Conservation (phyloP, 2,888 invertebrate genomes). For the Harpalus rufipes region DNA sequence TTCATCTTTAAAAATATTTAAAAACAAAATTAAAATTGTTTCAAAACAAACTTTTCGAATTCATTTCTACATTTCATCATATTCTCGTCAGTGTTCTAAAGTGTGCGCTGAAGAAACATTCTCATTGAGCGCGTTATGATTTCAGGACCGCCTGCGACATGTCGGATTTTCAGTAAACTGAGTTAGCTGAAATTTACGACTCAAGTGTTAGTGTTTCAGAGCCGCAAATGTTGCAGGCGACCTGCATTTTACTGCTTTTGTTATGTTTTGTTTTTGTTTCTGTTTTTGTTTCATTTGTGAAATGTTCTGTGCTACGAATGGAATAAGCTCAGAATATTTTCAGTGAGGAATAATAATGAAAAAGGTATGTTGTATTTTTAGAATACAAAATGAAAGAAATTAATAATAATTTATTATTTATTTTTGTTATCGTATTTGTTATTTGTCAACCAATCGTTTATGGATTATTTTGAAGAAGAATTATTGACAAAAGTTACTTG, state of each 20-base stretch:
- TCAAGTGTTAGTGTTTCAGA: background rate
- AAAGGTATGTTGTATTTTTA: no score
- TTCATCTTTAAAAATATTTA: background rate
- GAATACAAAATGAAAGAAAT: no score
- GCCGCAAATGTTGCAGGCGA: slow-evolving; percentile 24
- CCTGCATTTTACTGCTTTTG: slow-evolving; percentile 55
- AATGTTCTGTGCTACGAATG: slow-evolving; percentile 20
- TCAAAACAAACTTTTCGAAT: background rate
- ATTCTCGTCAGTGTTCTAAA: slow-evolving; percentile 14
- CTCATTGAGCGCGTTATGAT: slow-evolving; percentile 50
- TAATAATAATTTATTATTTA: no score
- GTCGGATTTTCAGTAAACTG: slow-evolving; percentile 60
- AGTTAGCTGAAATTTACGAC: slow-evolving; percentile 54
- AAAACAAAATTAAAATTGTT: background rate
- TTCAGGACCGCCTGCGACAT: slow-evolving; percentile 48
- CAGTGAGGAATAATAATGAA: background rate
- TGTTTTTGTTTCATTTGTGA: slow-evolving; percentile 26
- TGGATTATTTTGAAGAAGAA: no score
- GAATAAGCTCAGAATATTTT: background rate
- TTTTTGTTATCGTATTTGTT: no score
- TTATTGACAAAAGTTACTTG: no score
- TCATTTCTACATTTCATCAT: background rate
- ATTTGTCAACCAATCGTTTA: no score
- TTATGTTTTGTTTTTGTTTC: background rate
- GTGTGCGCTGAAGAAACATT: slow-evolving; percentile 23